Percentiles rank a stretch among this genome's conserved stretches.
phyloP scores from a whole-genome alignment of 1,140 invertebrate genomes.

The Sesamia nonagrioides region DNA sequence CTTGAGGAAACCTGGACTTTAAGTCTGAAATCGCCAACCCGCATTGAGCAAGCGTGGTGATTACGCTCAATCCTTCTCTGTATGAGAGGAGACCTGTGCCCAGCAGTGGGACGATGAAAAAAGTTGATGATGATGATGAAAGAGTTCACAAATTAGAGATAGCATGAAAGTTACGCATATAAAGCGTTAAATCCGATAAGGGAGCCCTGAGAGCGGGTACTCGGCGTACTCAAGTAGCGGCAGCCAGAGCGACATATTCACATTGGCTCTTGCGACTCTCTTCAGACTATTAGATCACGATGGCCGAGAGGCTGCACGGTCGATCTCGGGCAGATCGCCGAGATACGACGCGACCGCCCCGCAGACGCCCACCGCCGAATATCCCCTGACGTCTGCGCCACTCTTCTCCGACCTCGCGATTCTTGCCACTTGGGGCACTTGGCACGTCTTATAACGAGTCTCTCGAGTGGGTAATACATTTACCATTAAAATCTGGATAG shows the following conservation, averaged over 20 bases:
- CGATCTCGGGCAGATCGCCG: slow-evolving; percentile 66
- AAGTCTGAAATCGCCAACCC: no score
- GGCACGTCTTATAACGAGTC: slow-evolving; percentile 61
- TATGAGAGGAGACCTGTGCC: no score
- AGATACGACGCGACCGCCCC: slow-evolving; percentile 64
- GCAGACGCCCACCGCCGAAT: slow-evolving; percentile 51
- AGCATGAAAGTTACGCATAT: slow-evolving; percentile 57
- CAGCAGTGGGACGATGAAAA: no score
- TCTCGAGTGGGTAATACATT: slow-evolving; percentile 58
- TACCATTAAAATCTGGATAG: slow-evolving; percentile 53
- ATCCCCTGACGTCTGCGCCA: slow-evolving; percentile 51
- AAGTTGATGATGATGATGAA: no score
- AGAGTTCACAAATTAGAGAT: slow-evolving; percentile 14
- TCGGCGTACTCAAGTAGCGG: slow-evolving; percentile 49
- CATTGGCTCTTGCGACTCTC: slow-evolving; percentile 57
- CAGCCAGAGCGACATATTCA: slow-evolving; percentile 54
- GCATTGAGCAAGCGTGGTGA: no score
- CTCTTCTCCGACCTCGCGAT: slow-evolving; percentile 57
- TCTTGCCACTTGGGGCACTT: slow-evolving; percentile 63
- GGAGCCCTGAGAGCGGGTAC: slow-evolving; percentile 48
- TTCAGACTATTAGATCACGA: slow-evolving; percentile 63
- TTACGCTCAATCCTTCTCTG: no score
- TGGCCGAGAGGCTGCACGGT: slow-evolving; percentile 57
- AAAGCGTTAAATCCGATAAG: slow-evolving; percentile 58
- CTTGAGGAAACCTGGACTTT: no score